phyloP scores from a whole-genome alignment of 2,888 invertebrate genomes.

The Drosophila hamatofila region DNA sequence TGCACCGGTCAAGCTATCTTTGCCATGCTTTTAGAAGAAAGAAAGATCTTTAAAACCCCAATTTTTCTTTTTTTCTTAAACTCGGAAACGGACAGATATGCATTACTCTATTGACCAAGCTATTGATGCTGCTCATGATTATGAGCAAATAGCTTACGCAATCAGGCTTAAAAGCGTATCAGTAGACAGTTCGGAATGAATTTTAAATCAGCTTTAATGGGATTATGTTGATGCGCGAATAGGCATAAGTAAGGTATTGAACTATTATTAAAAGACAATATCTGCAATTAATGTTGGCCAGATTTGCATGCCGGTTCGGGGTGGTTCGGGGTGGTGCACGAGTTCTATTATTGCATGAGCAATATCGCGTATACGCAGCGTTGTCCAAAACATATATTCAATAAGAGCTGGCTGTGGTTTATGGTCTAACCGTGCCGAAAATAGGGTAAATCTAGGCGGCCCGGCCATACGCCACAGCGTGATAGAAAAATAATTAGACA shows the following conservation, averaged over 20 bases:
- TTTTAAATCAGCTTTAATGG: slow-evolving; percentile 5
- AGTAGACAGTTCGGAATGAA: neutral
- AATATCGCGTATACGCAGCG: slow-evolving; percentile 60
- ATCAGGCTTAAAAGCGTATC: neutral
- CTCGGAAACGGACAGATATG: no score
- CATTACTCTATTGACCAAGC: neutral
- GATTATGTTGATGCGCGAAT: slow-evolving; percentile 12
- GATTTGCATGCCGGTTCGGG: slow-evolving; percentile 34
- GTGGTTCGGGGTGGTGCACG: no score
- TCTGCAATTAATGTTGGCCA: slow-evolving; percentile 45
- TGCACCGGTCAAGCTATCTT: no score
- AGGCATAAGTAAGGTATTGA: neutral
- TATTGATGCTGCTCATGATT: neutral
- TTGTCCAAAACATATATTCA: slow-evolving; percentile 45
- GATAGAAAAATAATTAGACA: slow-evolving; percentile 74
- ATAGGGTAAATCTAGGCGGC: slow-evolving; percentile 35
- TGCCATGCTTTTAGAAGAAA: no score
- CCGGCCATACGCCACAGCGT: slow-evolving; percentile 21
- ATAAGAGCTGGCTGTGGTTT: slow-evolving; percentile 47
- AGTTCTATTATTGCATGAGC: slow-evolving; percentile 1
- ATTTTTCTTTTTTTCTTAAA: no score
- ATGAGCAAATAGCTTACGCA: neutral
- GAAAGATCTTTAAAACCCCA: no score
- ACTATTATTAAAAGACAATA: slow-evolving; percentile 28
- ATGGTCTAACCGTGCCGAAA: slow-evolving; percentile 18